phyloP scores from a whole-genome alignment of 2,113 vertebrate species.

The Ceyx cyanopectus region DNA sequence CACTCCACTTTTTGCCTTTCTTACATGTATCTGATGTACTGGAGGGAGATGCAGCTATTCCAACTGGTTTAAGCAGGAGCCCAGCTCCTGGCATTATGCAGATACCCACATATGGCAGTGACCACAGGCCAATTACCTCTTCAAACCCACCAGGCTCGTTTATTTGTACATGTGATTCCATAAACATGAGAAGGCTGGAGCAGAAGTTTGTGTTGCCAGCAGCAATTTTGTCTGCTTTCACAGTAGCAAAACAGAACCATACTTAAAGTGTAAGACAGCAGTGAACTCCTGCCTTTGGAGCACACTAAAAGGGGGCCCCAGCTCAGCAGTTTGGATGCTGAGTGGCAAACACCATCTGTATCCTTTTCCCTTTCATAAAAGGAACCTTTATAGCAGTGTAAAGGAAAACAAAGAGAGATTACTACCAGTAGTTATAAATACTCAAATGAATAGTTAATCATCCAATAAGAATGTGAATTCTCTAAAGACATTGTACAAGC shows the following conservation, averaged over 20 bases:
- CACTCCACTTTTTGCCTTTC: not conserved
- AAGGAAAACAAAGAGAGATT: constrained; percentile 71
- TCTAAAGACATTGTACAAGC: not conserved
- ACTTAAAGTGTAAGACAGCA: constrained; percentile 34
- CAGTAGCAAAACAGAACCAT: constrained; percentile 67
- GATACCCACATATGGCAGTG: constrained; percentile 39
- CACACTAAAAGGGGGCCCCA: constrained; percentile 45
- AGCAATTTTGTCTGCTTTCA: constrained; percentile 62
- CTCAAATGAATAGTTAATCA: constrained; percentile 55
- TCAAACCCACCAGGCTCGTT: constrained; percentile 44
- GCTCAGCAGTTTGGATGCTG: constrained; percentile 36
- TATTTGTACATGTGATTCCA: constrained; percentile 65
- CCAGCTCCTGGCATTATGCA: not conserved
- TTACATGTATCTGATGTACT: not conserved
- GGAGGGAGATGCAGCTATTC: not conserved
- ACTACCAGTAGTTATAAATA: constrained; percentile 54
- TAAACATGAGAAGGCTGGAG: constrained; percentile 57
- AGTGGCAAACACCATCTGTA: constrained; percentile 76
- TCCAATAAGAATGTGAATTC: constrained; percentile 33
- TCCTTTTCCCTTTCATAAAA: constrained; percentile 77
- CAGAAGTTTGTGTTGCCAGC: constrained; percentile 51
- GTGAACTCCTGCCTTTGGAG: constrained; percentile 59
- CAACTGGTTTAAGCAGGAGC: not conserved
- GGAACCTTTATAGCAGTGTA: constrained; percentile 68
- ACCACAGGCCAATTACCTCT: constrained; percentile 59